Percentiles rank a stretch among this genome's conserved stretches.
Evolutionary conservation across 2,888 invertebrate species (phyloP).

Genomic region (Pseudococcus viburni): DNA sequence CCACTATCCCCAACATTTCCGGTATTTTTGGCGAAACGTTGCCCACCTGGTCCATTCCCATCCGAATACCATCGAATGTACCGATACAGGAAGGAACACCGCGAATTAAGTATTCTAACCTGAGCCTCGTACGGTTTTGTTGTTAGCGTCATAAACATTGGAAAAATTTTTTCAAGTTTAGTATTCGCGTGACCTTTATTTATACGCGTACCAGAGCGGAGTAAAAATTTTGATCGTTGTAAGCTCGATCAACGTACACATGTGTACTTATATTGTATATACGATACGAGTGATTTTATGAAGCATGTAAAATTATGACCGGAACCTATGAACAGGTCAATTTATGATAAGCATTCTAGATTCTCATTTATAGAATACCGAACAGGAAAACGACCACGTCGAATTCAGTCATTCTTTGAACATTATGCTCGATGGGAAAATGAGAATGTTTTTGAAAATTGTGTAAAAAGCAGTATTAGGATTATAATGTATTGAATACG

Average conservation of each 20-base stretch:
- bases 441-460: not conserved
- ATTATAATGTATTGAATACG: not conserved
- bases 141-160: not conserved
- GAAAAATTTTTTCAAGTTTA: not conserved
- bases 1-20: conserved; percentile 1
- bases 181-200: conserved; percentile 21
- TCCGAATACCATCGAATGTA: conserved; percentile 4
- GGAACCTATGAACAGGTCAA: conserved; percentile 17
- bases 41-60: not conserved
- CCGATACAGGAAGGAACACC: conserved; percentile 43
- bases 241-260: not conserved
- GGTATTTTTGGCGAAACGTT: conserved; percentile 51
- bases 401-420: not conserved
- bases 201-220: not conserved
- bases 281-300: conserved; percentile 13
- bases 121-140: not conserved
- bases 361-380: not conserved
- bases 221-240: conserved; percentile 1
- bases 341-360: conserved; percentile 18
- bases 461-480: not conserved
- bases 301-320: not conserved
- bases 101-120: conserved; percentile 38
- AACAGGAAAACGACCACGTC: conserved; percentile 8
- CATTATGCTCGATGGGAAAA: not conserved
- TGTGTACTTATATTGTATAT: not conserved